These are phyloP conservation scores for Heterocephalus glaber DNA, from an alignment of 2,113 vertebrate species.

Conservation along the genomic window DNA sequence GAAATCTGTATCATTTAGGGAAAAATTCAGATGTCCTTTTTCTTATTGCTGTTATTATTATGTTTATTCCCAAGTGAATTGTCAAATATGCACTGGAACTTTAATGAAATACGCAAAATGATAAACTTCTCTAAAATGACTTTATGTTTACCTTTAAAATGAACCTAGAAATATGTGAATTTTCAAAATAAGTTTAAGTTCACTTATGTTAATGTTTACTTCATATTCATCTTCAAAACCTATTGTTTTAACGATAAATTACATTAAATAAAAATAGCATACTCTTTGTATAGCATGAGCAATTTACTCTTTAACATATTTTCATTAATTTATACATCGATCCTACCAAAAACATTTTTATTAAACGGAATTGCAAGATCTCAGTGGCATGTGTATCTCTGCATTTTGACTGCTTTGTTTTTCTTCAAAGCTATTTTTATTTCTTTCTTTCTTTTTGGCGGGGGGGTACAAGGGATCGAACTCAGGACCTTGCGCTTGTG, in stretches of 20 bases:
- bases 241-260: conserved; percentile 9
- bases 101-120: conserved; percentile 44
- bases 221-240: neutral
- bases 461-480: no score
- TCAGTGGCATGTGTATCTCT: neutral
- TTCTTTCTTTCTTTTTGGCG: no score
- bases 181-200: conserved; percentile 43
- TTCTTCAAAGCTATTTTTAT: conserved; percentile 38
- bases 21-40: neutral
- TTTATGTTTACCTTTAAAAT: neutral
- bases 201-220: neutral
- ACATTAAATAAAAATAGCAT: neutral
- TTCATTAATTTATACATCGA: neutral
- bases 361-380: neutral
- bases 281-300: neutral
- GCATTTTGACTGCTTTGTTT: conserved; percentile 12
- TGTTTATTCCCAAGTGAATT: conserved; percentile 10
- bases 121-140: neutral
- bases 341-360: neutral
- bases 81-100: neutral
- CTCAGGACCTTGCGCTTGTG: no score
- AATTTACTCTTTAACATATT: conserved; percentile 18
- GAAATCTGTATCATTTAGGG: neutral
- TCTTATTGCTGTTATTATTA: neutral
- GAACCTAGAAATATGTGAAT: neutral